Evolutionary conservation across 1,140 invertebrate genomes (phyloP).

Genomic region (Eciton burchellii): DNA sequence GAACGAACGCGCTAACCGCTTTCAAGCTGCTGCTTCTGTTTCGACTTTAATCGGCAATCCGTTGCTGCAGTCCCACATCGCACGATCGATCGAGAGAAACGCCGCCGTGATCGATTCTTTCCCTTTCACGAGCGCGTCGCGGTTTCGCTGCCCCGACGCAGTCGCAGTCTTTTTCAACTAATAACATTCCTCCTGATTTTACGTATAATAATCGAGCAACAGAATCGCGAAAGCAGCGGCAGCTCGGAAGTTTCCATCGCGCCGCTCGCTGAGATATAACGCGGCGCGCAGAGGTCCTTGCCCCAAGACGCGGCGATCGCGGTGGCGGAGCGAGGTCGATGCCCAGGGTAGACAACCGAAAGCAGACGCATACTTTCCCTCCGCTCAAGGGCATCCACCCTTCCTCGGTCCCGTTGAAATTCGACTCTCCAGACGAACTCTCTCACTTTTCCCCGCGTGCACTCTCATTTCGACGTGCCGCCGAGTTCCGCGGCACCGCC

Average conservation of each 20-base stretch:
- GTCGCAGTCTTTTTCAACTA: no score
- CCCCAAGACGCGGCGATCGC: constrained; percentile 77
- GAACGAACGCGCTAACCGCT: constrained; percentile 58
- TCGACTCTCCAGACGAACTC: constrained; percentile 20
- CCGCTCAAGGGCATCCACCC: constrained; percentile 54
- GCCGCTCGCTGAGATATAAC: constrained; percentile 57
- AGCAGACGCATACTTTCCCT: constrained; percentile 67
- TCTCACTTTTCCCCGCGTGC: neutral
- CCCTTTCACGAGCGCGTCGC: neutral
- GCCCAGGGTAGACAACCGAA: constrained; percentile 81
- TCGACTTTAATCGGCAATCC: constrained; percentile 47
- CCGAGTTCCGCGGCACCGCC: neutral
- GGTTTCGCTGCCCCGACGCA: neutral
- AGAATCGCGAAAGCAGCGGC: no score
- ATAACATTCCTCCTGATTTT: neutral
- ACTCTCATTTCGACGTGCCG: constrained; percentile 32
- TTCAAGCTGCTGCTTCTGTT: constrained; percentile 10
- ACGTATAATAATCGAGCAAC: no score
- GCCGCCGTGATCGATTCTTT: constrained; percentile 4
- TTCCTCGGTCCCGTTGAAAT: constrained; percentile 39
- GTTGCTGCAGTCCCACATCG: neutral
- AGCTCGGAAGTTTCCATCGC: constrained; percentile 58
- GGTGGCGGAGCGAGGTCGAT: constrained; percentile 80
- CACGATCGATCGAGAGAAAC: constrained; percentile 9
- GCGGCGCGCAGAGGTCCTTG: constrained; percentile 79